A percentile compares a stretch with the other conserved stretches of the same genome.
Evolutionary conservation across 2,888 invertebrate genomes (phyloP).

Genomic region (Antheraea assamensis): DNA sequence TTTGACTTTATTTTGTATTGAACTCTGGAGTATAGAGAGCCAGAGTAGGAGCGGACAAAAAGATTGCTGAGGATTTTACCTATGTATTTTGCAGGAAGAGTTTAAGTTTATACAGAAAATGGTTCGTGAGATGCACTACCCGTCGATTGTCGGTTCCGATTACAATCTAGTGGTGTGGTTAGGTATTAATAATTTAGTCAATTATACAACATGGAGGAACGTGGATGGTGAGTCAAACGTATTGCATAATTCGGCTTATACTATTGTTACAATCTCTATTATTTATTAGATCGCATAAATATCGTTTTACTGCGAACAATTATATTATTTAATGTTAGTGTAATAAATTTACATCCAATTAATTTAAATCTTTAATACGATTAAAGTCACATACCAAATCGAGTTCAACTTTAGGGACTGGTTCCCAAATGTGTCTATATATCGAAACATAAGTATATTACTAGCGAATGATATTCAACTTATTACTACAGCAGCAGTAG

Average conservation of each 20-base stretch:
- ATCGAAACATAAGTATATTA: no score
- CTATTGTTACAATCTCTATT: neutral
- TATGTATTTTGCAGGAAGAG: conserved; percentile 53
- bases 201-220: conserved; percentile 57
- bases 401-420: no score
- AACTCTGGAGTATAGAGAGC: no score
- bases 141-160: conserved; percentile 43
- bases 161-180: conserved; percentile 60
- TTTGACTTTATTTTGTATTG: no score
- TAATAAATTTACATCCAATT: neutral
- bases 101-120: conserved; percentile 58
- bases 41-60: no score
- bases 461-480: no score
- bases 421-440: no score
- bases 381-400: neutral
- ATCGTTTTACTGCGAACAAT: neutral
- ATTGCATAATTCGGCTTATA: neutral
- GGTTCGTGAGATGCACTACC: conserved; percentile 59
- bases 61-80: no score
- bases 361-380: neutral
- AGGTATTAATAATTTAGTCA: conserved; percentile 59
- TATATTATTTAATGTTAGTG: neutral
- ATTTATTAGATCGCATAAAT: neutral
- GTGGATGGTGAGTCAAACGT: conserved; percentile 50
- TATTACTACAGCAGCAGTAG: no score